phyloP scores from a whole-genome alignment of 2,797 vertebrate species.

The Chanos chanos region DNA sequence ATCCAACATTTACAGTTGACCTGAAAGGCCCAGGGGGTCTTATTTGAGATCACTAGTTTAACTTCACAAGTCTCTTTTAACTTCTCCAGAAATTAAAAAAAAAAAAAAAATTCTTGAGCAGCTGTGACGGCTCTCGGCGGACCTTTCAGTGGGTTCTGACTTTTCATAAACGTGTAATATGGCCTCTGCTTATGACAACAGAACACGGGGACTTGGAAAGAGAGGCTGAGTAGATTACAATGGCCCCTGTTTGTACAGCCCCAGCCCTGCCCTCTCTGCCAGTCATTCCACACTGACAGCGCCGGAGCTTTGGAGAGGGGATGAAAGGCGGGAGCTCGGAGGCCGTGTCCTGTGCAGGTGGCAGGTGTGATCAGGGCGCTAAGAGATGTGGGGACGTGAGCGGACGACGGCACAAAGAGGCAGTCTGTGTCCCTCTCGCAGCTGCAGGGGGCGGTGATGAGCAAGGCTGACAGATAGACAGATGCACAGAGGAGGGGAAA shows the following conservation, averaged over 20 bases:
- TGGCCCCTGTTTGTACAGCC: too few species aligned
- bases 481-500: slow-evolving; percentile 44
- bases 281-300: slow-evolving; percentile 4
- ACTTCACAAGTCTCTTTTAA: too few species aligned
- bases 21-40: too few species aligned
- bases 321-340: slow-evolving; percentile 36
- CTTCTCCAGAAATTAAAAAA: too few species aligned
- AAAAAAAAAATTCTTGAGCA: too few species aligned
- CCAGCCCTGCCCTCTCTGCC: too few species aligned
- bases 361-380: slow-evolving; percentile 72
- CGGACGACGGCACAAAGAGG: slow-evolving; percentile 65
- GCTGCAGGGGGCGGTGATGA: slow-evolving; percentile 67
- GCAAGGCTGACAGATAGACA: slow-evolving; percentile 66
- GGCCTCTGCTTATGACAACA: background rate
- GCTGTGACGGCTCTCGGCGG: too few species aligned
- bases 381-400: slow-evolving; percentile 59
- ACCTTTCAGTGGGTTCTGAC: background rate
- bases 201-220: slow-evolving; percentile 53
- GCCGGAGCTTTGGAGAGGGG: slow-evolving; percentile 37
- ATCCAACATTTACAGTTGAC: too few species aligned
- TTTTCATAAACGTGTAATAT: slow-evolving; percentile 1
- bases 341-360: slow-evolving; percentile 65
- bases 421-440: slow-evolving; percentile 63
- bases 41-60: too few species aligned
- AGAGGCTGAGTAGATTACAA: too few species aligned